Conservation (phyloP, 1,140 invertebrate genomes). For the Amyelois transitella region DNA sequence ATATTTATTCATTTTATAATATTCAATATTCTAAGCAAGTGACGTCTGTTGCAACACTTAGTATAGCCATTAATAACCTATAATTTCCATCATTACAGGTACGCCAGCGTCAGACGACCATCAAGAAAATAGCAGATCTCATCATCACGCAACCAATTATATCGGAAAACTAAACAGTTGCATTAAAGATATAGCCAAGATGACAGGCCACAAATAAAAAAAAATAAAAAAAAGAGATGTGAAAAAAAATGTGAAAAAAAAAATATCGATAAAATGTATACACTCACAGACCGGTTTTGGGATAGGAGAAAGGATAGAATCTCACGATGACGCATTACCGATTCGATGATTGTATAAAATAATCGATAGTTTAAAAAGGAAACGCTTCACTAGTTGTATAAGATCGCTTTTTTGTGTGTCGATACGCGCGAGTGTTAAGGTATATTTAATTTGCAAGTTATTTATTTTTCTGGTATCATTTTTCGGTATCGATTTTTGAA, state of each 20-base stretch:
- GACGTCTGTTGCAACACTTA: slow-evolving; percentile 4
- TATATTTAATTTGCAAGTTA: slow-evolving; percentile 47
- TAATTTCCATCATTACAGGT: slow-evolving; percentile 21
- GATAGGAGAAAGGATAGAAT: slow-evolving; percentile 51
- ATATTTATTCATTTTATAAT: neutral
- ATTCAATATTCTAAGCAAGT: neutral
- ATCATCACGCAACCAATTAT: slow-evolving; percentile 11
- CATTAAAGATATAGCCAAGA: neutral
- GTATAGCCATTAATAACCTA: neutral
- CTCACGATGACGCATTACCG: slow-evolving; percentile 49
- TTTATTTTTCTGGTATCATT: slow-evolving; percentile 19
- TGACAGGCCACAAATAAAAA: neutral
- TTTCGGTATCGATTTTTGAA: slow-evolving; percentile 13
- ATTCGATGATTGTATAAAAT: slow-evolving; percentile 49
- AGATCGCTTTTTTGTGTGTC: slow-evolving; percentile 56
- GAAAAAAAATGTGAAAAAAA: slow-evolving; percentile 44
- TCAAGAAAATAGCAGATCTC: slow-evolving; percentile 15
- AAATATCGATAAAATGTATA: slow-evolving; percentile 1
- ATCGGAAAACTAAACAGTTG: neutral
- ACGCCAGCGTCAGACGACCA: slow-evolving; percentile 8
- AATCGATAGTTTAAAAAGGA: slow-evolving; percentile 36
- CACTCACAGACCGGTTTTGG: slow-evolving; percentile 37
- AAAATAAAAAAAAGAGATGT: neutral
- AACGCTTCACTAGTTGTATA: slow-evolving; percentile 32
- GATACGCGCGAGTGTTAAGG: slow-evolving; percentile 26